phyloP scores from a whole-genome alignment of 2,113 vertebrate species.

The Notothenia rossii region DNA sequence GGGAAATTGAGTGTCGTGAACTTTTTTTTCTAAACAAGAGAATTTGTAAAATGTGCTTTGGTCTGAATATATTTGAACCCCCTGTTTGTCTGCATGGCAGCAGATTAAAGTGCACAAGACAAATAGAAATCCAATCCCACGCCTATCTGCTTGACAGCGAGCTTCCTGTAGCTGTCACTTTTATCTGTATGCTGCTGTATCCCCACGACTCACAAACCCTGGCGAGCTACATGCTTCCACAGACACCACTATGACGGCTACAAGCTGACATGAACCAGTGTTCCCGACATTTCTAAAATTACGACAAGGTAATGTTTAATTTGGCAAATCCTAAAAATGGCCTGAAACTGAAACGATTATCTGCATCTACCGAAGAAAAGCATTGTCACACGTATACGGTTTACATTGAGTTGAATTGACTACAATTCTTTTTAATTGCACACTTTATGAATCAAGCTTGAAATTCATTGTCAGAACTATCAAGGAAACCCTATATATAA shows the following conservation, averaged over 20 bases:
- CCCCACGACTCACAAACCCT: conserved; percentile 16
- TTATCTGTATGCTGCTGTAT: conserved; percentile 34
- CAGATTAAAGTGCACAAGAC: conserved; percentile 38
- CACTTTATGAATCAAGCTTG: conserved; percentile 4
- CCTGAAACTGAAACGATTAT: neutral
- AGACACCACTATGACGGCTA: conserved; percentile 14
- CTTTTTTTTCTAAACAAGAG: neutral
- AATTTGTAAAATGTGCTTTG: neutral
- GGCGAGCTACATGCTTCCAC: conserved; percentile 10
- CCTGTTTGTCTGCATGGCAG: conserved; percentile 20
- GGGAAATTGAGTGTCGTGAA: too few species aligned
- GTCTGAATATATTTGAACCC: conserved; percentile 28
- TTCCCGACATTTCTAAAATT: conserved; percentile 4
- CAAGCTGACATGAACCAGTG: conserved; percentile 11
- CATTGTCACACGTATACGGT: neutral
- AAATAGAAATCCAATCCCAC: conserved; percentile 63
- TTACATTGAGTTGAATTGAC: neutral
- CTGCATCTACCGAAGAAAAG: neutral
- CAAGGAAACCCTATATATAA: neutral
- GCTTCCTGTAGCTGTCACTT: conserved; percentile 43
- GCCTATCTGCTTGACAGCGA: conserved; percentile 36
- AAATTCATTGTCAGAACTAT: conserved; percentile 11
- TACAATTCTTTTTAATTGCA: conserved; percentile 1
- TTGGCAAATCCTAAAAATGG: neutral
- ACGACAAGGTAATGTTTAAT: neutral